Evolutionary conservation across 2,888 invertebrate genomes (phyloP), one percentile per base, ranked within the genome.

Genomic region (Leucophenga maculata): DNA sequence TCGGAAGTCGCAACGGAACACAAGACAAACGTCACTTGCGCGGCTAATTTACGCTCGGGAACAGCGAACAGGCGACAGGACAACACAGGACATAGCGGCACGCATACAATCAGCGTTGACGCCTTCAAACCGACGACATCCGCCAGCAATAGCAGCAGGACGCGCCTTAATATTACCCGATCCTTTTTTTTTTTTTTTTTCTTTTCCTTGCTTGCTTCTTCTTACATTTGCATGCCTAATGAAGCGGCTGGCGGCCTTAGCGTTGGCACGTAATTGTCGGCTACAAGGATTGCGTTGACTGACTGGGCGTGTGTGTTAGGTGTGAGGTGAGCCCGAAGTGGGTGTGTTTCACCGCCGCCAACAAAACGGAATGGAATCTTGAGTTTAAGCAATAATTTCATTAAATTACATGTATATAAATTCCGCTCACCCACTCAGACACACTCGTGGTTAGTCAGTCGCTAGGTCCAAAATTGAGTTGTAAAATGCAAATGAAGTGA

Each of bases 401-500:
- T 22, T 39, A 48, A 64, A 64, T 64, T 64, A 26, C 26, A 26
- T 26, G 26, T 26, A 26, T 26, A 64, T 22, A 22, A 20, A 4
- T 18, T 20, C 2, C 44, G 18, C 20, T 39, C 11, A 39, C 46
- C 1, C 46, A 22, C 20, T 11, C 26, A 57, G 13, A 20, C 20
- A 18, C 55, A 18, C 6, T 11, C 13, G 20, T 9, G 18, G 6
- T n/a, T 50, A 16, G 26, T 26, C 16, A 32, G 59, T 14, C n/a
- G n/a, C n/a, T 59, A n/a, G 26, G 26, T 26, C 20, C 26, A 22
- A 80, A 83, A 81, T 82, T 75, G 79, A 81, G 80, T 81, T 81
- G 80, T 81, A 81, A 81, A 81, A 81, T 81, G 80, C 83, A 81
- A 81, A 81, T 81, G 81, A 83, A 83, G 78, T 74, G 6, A 32